Conservation (phyloP, 2,797 vertebrate species). For the Notolepis coatsorum region DNA sequence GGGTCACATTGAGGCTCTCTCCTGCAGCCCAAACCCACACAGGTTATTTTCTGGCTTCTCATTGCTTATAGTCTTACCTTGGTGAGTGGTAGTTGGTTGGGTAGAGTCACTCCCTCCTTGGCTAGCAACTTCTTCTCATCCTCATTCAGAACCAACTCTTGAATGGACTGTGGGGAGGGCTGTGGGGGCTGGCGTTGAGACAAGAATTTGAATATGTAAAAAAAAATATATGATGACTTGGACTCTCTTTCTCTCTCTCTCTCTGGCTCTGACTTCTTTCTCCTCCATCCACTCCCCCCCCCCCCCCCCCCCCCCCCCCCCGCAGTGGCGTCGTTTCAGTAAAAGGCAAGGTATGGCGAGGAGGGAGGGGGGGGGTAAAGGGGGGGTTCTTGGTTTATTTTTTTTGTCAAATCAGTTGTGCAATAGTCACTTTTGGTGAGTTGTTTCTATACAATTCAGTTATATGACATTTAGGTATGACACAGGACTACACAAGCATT, state of each 20-base stretch:
- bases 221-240: constrained; percentile 37
- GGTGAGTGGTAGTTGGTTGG: constrained; percentile 92
- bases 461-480: no score
- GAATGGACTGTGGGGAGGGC: constrained; percentile 78
- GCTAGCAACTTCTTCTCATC: constrained; percentile 93
- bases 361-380: no score
- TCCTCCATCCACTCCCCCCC: neutral
- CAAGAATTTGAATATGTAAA: constrained; percentile 53
- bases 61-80: constrained; percentile 80
- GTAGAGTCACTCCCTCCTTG: constrained; percentile 91
- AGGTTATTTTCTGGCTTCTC: neutral
- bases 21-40: neutral
- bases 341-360: no score
- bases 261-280: neutral
- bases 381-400: no score
- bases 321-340: no score
- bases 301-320: neutral
- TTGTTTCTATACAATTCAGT: no score
- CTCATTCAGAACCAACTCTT: constrained; percentile 92
- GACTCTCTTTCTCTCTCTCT: constrained; percentile 23
- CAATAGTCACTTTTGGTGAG: no score
- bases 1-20: neutral
- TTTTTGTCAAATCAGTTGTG: no score
- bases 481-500: no score
- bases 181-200: constrained; percentile 69